Base-by-base conservation (phyloP, 2,797 vertebrate genomes). In the Lophotriccus pileatus region DNA sequence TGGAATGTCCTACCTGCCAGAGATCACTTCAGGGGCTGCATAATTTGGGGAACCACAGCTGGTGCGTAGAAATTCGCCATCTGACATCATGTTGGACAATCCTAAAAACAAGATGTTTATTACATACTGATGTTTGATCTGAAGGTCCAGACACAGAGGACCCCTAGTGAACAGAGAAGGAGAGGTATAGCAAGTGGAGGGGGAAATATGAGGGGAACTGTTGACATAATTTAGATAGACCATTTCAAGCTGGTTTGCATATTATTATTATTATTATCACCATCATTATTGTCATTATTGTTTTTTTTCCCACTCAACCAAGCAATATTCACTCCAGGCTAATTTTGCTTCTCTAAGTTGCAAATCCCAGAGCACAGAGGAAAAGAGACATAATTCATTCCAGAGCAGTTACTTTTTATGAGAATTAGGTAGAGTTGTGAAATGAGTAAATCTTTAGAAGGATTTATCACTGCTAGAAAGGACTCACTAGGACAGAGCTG, bases 1-100 rank as follows among this genome's bases (percentile, higher is more conserved):
- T 25, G 16, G 23, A 34, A 73, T 86, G 93, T 96, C 87, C 64
- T 95, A 99, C 99, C 99, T 99, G 98, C 99, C 99, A 80, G 99
- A 99, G 97, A 99, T 99, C 95, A 99, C 99, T 98, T 99, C 99
- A 53, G 99, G 99, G 84, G 99, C 99, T 69, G 99, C 99, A 18
- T 99, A 99, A 97, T 99, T 99, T 49, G 99, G 99, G 53, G 99
- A 99, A 18, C 99, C 99, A 83, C 99, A 99, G 96, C 99, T 99
- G n/a, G 99, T 99, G 92, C 99, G 98, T 17, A 99, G 98, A 95
- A 99, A 99, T 96, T 99, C 99, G 1, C 99, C 99, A 75, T 99
- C 99, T 90, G 99, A 99, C 99, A 99, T 99, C 99, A 99, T 99
- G 97, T 99, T 99, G 66, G 99, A 99, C 87, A 99, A 96, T 24